These are phyloP conservation scores for Drosophila merina DNA, from an alignment of 2,888 invertebrate genomes.

Conservation along the genomic window DNA sequence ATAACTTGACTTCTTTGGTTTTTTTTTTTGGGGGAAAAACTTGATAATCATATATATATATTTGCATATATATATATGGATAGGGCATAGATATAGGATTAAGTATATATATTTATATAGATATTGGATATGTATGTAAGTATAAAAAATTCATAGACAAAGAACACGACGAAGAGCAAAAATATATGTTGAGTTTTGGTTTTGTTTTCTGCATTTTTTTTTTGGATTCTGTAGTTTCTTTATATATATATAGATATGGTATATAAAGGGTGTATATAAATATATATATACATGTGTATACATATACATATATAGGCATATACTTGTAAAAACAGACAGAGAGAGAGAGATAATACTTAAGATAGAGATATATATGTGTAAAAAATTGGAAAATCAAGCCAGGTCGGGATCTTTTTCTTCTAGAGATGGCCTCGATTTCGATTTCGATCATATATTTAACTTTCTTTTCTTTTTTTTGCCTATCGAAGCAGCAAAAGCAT, in stretches of 20 bases:
- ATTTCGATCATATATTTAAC: not conserved
- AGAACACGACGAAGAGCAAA: slow-evolving; percentile 84
- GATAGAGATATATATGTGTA: slow-evolving; percentile 45
- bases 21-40: slow-evolving; percentile 8
- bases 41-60: slow-evolving; percentile 20
- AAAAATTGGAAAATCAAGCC: slow-evolving; percentile 28
- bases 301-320: slow-evolving; percentile 28
- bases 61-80: slow-evolving; percentile 30
- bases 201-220: slow-evolving; percentile 58
- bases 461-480: slow-evolving; percentile 52
- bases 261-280: slow-evolving; percentile 13
- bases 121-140: slow-evolving; percentile 37
- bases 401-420: slow-evolving; percentile 24
- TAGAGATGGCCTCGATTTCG: no score
- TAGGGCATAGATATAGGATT: slow-evolving; percentile 27
- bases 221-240: slow-evolving; percentile 22
- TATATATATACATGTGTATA: slow-evolving; percentile 23
- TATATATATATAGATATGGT: slow-evolving; percentile 21
- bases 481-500: slow-evolving; percentile 74
- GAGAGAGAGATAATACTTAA: slow-evolving; percentile 49
- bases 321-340: slow-evolving; percentile 55
- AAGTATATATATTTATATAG: slow-evolving; percentile 33
- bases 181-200: slow-evolving; percentile 80
- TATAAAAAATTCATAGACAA: slow-evolving; percentile 82
- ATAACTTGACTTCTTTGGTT: slow-evolving; percentile 26